These are phyloP conservation scores for Asarcornis scutulata DNA, from an alignment of 2,113 vertebrate species.

Conservation along the genomic window DNA sequence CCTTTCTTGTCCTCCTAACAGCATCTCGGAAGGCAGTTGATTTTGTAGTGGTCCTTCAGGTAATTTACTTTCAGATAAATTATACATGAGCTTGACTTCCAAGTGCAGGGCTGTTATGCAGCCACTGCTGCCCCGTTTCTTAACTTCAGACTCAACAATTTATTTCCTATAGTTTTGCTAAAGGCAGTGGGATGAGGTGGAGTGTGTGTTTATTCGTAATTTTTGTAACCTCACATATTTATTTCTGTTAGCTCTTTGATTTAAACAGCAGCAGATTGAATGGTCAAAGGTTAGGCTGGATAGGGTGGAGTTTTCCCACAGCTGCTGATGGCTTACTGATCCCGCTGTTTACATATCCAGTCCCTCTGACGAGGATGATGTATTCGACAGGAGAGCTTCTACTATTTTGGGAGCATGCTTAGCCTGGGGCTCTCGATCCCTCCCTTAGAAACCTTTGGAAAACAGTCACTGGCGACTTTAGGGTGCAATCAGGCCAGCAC, in stretches of 20 bases:
- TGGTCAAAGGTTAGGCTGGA: conserved; percentile 27
- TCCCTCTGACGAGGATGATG: background rate
- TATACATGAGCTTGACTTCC: background rate
- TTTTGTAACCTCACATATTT: background rate
- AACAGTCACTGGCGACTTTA: background rate
- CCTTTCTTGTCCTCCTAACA: background rate
- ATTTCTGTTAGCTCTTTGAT: conserved; percentile 59
- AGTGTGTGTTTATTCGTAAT: background rate
- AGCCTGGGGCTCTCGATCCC: background rate
- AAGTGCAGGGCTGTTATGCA: background rate
- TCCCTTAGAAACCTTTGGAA: background rate
- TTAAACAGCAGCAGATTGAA: conserved; percentile 44
- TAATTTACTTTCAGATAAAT: background rate
- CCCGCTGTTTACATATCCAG: conserved; percentile 13
- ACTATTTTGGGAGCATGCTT: background rate
- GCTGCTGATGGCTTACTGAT: conserved; percentile 20
- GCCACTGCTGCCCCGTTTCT: background rate
- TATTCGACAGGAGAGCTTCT: conserved; percentile 31
- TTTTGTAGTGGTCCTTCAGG: background rate
- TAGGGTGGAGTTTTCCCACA: conserved; percentile 68
- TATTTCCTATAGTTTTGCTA: background rate
- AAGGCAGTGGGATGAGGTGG: background rate
- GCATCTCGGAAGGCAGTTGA: background rate
- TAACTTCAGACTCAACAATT: background rate
- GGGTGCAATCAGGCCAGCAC: background rate